A percentile compares a stretch with the other conserved stretches of the same genome.
These are phyloP conservation scores for Rhyacophila brunnea DNA, from an alignment of 1,140 invertebrate genomes.

Conservation along the genomic window DNA sequence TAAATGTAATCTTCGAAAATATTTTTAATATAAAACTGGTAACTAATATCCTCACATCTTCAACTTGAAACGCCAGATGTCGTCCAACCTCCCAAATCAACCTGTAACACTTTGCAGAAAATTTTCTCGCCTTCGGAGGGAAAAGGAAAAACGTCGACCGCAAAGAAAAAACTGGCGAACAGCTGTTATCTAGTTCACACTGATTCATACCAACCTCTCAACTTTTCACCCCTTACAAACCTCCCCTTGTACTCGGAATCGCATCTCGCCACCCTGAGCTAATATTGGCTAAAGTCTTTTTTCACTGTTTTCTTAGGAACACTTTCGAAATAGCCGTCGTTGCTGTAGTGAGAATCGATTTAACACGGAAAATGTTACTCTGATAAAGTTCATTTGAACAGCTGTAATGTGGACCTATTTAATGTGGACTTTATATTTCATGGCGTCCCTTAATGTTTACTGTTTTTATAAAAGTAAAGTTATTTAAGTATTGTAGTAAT, in stretches of 20 bases:
- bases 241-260: conserved; percentile 2
- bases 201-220: conserved; percentile 27
- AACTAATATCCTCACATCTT: not conserved
- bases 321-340: conserved; percentile 3
- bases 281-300: conserved; percentile 27
- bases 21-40: too few species aligned
- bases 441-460: too few species aligned
- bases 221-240: conserved; percentile 6
- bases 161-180: conserved; percentile 23
- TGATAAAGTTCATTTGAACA: not conserved
- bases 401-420: too few species aligned
- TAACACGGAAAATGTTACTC: not conserved
- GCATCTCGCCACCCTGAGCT: conserved; percentile 15
- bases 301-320: conserved; percentile 4
- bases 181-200: conserved; percentile 33
- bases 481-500: too few species aligned
- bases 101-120: conserved; percentile 29
- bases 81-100: conserved; percentile 12
- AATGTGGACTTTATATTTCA: too few species aligned
- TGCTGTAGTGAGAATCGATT: not conserved
- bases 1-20: too few species aligned
- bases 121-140: conserved; percentile 11
- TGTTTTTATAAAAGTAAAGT: too few species aligned
- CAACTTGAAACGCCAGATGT: conserved; percentile 5
- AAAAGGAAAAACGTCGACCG: conserved; percentile 13